phyloP scores from a whole-genome alignment of 2,888 invertebrate genomes.

The Cosmia trapezina region DNA sequence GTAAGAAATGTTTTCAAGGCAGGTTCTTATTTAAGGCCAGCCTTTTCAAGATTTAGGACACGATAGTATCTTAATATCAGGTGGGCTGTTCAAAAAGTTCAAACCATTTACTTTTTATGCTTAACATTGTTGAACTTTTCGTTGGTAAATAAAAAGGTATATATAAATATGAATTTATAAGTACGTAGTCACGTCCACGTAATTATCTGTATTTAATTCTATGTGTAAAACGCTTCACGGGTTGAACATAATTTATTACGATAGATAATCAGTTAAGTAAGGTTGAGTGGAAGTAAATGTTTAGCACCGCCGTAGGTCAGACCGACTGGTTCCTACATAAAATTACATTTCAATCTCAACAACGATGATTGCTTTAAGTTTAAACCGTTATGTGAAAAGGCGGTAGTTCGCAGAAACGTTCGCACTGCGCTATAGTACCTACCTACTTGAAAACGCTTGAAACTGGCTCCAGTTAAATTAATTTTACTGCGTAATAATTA shows the following conservation, averaged over 20 bases:
- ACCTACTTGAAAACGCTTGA: constrained; percentile 23
- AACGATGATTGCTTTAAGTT: constrained; percentile 74
- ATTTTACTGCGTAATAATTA: constrained; percentile 25
- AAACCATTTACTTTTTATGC: constrained; percentile 53
- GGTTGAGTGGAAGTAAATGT: constrained; percentile 68
- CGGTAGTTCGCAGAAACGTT: constrained; percentile 76
- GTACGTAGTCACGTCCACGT: constrained; percentile 43
- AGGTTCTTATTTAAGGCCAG: constrained; percentile 44
- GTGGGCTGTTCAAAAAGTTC: constrained; percentile 40
- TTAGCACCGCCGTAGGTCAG: constrained; percentile 72
- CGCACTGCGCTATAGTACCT: constrained; percentile 20
- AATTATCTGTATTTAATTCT: constrained; percentile 60
- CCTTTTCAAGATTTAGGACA: constrained; percentile 55
- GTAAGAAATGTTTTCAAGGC: constrained; percentile 40
- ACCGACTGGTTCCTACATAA: constrained; percentile 77
- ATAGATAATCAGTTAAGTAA: constrained; percentile 63
- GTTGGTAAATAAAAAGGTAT: constrained; percentile 46
- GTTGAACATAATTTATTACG: constrained; percentile 60
- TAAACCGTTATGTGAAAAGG: constrained; percentile 78
- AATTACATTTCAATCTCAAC: constrained; percentile 83
- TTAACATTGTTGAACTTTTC: constrained; percentile 48
- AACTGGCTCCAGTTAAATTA: constrained; percentile 14
- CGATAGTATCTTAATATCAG: constrained; percentile 57
- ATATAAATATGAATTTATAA: constrained; percentile 57
- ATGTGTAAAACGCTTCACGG: constrained; percentile 57